Base-by-base conservation (phyloP, 2,113 vertebrate species). In the Rhea americana region DNA sequence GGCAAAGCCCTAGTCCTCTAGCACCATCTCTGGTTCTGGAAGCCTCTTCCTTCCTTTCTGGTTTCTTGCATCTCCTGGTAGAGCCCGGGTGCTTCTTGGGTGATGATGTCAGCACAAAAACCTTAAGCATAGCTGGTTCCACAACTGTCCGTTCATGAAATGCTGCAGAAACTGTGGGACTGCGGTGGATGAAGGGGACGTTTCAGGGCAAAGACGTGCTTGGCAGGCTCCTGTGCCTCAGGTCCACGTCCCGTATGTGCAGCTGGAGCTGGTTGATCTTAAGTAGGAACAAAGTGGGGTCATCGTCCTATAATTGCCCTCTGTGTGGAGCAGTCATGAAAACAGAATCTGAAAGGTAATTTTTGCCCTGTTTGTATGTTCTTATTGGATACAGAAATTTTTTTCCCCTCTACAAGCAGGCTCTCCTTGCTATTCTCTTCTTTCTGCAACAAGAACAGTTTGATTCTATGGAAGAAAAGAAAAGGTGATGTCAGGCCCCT, bases 71-170 rank as follows among this genome's bases (percentile, higher is more conserved):
- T 73, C 53, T n/a, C 41, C 37, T 63, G 0, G 0, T 9, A 32
- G 43, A 47, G 41, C 3, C 37, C 28, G 58, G 75, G 6, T 22
- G 51, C 39, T 30, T 48, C 66, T 61, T 11, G 26, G 37, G 12
- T 61, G 48, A 11, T 15, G 81, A 11, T 13, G 30, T 41, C 58
- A 39, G 41, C 51, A 28, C 37, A 48, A 32, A 73, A 53, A 2
- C 17, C 21, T 75, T 13, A 24, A 37, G 5, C 0, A 5, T 22
- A 5, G 19, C 58, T 61, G 45, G 21, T n/a, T 81, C 66, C 39
- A 18, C n/a, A 43, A 7, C 47, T 14, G 6, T 5, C 35, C 1
- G 0, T 22, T 61, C 19, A 1, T 4, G 5, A 35, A 48, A 50
- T 18, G 48, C 48, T 65, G 61, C 2, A 13, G 66, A 41, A 61